Evolutionary conservation across 2,888 invertebrate species (phyloP).

Genomic region (Drosophila mercatorum): DNA sequence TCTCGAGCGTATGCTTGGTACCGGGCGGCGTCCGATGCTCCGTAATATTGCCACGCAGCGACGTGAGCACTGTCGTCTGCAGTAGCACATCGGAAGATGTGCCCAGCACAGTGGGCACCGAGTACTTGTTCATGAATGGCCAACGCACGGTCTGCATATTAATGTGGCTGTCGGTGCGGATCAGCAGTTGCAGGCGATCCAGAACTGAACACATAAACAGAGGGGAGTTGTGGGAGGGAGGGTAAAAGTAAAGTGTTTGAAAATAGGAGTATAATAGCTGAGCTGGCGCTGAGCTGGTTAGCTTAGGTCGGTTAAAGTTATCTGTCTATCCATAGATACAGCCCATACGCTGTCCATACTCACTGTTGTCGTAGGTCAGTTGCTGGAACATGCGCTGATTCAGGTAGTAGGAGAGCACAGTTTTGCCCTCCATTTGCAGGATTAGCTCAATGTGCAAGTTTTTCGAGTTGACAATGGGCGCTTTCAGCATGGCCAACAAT

Average conservation of each 20-base stretch:
- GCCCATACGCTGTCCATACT: conserved; percentile 72
- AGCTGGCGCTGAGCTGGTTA: background rate
- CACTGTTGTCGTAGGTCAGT: conserved; percentile 87
- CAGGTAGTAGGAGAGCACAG: conserved; percentile 88
- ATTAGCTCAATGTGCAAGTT: conserved; percentile 89
- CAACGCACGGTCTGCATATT: conserved; percentile 87
- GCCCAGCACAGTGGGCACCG: conserved; percentile 87
- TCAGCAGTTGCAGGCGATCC: conserved; percentile 86
- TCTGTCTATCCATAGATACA: background rate
- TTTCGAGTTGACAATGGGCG: conserved; percentile 84
- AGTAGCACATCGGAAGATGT: conserved; percentile 86
- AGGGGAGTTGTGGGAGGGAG: background rate
- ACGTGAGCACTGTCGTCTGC: conserved; percentile 86
- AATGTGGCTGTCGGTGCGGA: conserved; percentile 87
- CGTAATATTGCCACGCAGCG: conserved; percentile 89
- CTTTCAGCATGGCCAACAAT: conserved; percentile 85
- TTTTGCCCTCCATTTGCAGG: conserved; percentile 88
- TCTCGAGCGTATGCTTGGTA: conserved; percentile 87
- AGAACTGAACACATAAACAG: conserved; percentile 83
- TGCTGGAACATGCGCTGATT: conserved; percentile 88
- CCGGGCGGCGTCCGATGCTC: conserved; percentile 86
- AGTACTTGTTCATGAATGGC: conserved; percentile 86
- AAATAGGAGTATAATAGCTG: background rate
- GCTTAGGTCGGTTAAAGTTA: no score
- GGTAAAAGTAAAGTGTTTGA: background rate